phyloP scores from a whole-genome alignment of 2,888 invertebrate genomes.

The Hypsopygia costalis region DNA sequence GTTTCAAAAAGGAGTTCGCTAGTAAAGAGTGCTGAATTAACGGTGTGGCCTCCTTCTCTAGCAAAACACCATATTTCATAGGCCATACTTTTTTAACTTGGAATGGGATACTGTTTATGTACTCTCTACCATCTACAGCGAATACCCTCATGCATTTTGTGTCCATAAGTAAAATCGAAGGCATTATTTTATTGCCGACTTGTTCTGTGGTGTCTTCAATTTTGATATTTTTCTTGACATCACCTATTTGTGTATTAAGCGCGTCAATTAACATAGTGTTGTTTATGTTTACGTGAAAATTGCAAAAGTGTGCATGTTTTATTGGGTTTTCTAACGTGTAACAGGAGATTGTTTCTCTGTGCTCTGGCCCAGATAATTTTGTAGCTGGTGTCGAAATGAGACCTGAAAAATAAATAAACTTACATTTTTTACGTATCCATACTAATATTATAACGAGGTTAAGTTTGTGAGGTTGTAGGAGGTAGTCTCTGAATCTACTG shows the following conservation, averaged over 20 bases:
- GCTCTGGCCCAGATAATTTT: slow-evolving; percentile 71
- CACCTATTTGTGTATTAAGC: slow-evolving; percentile 69
- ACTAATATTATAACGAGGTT: too few species aligned
- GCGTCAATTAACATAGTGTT: slow-evolving; percentile 79
- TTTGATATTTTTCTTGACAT: slow-evolving; percentile 70
- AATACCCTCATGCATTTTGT: slow-evolving; percentile 88
- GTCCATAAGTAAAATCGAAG: slow-evolving; percentile 88
- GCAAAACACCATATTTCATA: slow-evolving; percentile 90
- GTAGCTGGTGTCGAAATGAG: slow-evolving; percentile 73
- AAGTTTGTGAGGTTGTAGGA: too few species aligned
- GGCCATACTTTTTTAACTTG: slow-evolving; percentile 91
- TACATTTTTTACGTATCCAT: too few species aligned
- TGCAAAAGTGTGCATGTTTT: slow-evolving; percentile 89
- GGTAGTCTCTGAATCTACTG: too few species aligned
- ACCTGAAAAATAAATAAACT: slow-evolving; percentile 43
- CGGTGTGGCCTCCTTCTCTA: slow-evolving; percentile 85
- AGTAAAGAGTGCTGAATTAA: slow-evolving; percentile 50
- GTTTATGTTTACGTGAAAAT: slow-evolving; percentile 71
- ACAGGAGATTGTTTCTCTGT: slow-evolving; percentile 82
- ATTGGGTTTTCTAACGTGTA: slow-evolving; percentile 92
- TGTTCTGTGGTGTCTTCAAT: slow-evolving; percentile 74
- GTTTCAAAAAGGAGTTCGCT: slow-evolving; percentile 50
- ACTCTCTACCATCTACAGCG: slow-evolving; percentile 90
- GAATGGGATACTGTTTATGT: slow-evolving; percentile 88
- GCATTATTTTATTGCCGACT: slow-evolving; percentile 75